Evolutionary conservation across 2,113 vertebrate species (phyloP).

Genomic region (Pyrgilauda ruficollis): DNA sequence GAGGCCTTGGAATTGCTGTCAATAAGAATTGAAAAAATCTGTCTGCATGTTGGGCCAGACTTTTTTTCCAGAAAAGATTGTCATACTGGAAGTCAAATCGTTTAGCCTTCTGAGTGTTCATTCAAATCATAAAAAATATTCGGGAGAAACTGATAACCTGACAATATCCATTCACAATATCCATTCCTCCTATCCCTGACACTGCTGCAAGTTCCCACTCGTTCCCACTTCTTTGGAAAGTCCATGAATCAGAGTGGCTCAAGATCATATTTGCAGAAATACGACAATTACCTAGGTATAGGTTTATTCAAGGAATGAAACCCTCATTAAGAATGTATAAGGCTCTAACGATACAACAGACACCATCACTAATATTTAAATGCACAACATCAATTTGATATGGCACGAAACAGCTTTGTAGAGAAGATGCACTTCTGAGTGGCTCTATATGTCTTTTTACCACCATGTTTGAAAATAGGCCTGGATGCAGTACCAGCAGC

Average conservation of each 20-base stretch:
- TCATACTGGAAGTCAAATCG: not conserved
- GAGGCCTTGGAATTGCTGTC: not conserved
- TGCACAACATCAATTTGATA: not conserved
- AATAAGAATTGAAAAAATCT: not conserved
- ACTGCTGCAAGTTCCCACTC: not conserved
- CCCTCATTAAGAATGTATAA: not conserved
- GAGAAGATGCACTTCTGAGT: not conserved
- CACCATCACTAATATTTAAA: not conserved
- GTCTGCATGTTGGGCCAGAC: not conserved
- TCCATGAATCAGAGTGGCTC: conserved; percentile 20
- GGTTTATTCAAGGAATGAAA: not conserved
- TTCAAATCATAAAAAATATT: not conserved
- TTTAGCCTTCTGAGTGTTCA: conserved; percentile 12
- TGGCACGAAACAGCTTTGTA: not conserved
- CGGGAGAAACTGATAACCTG: not conserved
- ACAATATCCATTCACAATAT: not conserved
- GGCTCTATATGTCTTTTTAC: not conserved
- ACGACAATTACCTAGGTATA: not conserved
- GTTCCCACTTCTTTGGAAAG: conserved; percentile 7
- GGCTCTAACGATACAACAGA: not conserved
- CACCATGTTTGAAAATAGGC: not conserved
- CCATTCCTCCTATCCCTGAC: not conserved
- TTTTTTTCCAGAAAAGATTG: not conserved
- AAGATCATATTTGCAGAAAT: not conserved
- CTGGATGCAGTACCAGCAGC: not conserved